Evolutionary conservation across 1,140 invertebrate genomes (phyloP), one percentile per base, ranked within the genome.

Genomic region (Drosophila funebris): DNA sequence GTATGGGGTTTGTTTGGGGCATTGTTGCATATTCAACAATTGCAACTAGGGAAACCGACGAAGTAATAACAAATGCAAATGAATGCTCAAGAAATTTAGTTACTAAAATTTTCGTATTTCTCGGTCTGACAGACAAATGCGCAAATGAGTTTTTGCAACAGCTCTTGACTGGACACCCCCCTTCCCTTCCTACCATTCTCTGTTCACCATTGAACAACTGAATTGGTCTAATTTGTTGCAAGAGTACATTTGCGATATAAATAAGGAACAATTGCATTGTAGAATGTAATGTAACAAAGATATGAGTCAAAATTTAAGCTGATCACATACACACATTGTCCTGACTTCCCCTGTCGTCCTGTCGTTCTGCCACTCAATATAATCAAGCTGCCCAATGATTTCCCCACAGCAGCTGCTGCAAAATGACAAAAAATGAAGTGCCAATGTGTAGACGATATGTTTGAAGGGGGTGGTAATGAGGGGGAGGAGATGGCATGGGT

Each of bases 61-160:
- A 82, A 87, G 78, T 87, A 87, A 87, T 87, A 88, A 82, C 83
- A 88, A 88, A 87, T 87, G 82, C 83, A 87, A 87, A 87, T 87
- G 85, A 72, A 88, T 82, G 74, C 82, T 81, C 75, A 87, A 82
- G 78, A 82, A 87, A 78, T 78, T 87, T 78, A 73, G 62, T 78
- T 72, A 68, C 73, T 66, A 75, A 75, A 75, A 87, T 81, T 72
- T 64, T 77, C 43, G 33, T 67, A 74, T 74, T 68, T 71, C 76
- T 61, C 67, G 62, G 37, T 46, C 63, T 60, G 46, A 37, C 71
- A 66, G 68, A 67, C 66, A 84, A 67, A 73, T 70, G 63, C 80
- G 61, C 52, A 87, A 73, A 85, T 85, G 69, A 85, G 82, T 71
- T 85, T 76, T 53, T 57, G 39, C 14, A 20, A 18, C 11, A n/a